Percentiles rank a stretch among this genome's conserved stretches.
phyloP scores from a whole-genome alignment of 2,888 invertebrate species.

The Agrochola litura region DNA sequence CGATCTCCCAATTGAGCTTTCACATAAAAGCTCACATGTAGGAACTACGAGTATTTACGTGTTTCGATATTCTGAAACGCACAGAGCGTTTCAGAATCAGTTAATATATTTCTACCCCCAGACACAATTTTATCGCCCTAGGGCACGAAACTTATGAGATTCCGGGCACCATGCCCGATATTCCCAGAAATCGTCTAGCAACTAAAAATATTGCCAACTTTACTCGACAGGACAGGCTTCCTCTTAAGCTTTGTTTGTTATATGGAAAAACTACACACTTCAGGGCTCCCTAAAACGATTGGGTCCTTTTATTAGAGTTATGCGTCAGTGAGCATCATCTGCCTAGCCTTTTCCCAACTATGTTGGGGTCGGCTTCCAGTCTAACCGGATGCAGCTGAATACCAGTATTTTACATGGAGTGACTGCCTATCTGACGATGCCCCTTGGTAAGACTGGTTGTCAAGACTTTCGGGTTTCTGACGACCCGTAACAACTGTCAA shows the following conservation, averaged over 20 bases:
- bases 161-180: conserved; percentile 40
- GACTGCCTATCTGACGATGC: too few species aligned
- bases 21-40: neutral
- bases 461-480: too few species aligned
- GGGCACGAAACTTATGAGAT: conserved; percentile 37
- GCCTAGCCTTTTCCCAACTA: too few species aligned
- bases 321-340: neutral
- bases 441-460: too few species aligned
- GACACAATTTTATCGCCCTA: conserved; percentile 20
- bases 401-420: too few species aligned
- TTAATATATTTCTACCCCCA: conserved; percentile 26
- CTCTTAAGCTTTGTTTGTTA: neutral
- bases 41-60: conserved; percentile 7
- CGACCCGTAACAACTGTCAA: too few species aligned
- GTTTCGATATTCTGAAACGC: conserved; percentile 12
- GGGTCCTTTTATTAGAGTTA: neutral
- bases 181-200: conserved; percentile 28
- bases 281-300: neutral
- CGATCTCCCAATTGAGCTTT: neutral
- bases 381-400: too few species aligned
- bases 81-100: too few species aligned
- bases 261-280: neutral
- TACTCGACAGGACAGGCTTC: conserved; percentile 18
- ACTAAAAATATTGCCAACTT: conserved; percentile 23
- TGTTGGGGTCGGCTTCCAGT: too few species aligned